phyloP scores from a whole-genome alignment of 2,888 invertebrate genomes.

The Agrotis puta region DNA sequence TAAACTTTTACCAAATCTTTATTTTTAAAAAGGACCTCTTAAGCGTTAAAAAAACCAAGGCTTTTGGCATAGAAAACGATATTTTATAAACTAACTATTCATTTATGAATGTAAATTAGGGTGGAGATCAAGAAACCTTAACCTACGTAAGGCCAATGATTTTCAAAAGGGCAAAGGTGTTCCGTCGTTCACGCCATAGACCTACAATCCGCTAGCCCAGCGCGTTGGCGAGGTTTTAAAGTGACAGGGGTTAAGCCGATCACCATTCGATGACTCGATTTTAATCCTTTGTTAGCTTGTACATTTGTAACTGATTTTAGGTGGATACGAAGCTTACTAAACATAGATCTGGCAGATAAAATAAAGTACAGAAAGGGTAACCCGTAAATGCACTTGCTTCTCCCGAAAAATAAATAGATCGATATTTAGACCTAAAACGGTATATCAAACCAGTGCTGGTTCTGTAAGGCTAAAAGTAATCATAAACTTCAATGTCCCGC shows the following conservation, averaged over 20 bases:
- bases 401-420: no score
- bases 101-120: conserved; percentile 11
- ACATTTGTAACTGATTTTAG: conserved; percentile 22
- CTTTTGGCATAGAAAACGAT: background rate
- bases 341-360: background rate
- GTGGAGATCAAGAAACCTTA: conserved; percentile 9
- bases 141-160: conserved; percentile 11
- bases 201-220: conserved; percentile 10
- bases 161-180: conserved; percentile 35
- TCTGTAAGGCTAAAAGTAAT: background rate
- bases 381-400: background rate
- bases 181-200: conserved; percentile 1
- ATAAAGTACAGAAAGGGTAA: conserved; percentile 1
- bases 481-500: no score
- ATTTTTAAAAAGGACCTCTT: background rate
- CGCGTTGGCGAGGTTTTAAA: conserved; percentile 13
- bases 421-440: no score
- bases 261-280: conserved; percentile 36
- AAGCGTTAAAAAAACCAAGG: background rate
- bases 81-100: background rate
- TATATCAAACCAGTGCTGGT: background rate
- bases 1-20: background rate
- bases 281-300: conserved; percentile 35
- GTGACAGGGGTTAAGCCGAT: conserved; percentile 43
- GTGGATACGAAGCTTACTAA: background rate